Evolutionary conservation across 2,888 invertebrate genomes (phyloP).

Genomic region (Drosophila acutilabella): DNA sequence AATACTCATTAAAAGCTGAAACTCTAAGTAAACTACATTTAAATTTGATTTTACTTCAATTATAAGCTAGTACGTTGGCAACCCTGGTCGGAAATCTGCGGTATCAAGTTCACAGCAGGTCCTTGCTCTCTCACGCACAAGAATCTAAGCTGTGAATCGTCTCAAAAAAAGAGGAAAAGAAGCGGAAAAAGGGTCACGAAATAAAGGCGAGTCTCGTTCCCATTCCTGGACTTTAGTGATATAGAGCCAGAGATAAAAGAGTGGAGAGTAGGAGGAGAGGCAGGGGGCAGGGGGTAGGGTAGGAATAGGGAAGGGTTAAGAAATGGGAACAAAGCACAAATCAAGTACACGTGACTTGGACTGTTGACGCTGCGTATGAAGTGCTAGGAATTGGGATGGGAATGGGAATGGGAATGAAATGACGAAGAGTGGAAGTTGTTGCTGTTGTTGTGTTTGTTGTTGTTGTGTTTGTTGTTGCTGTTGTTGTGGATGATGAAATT

Average conservation of each 20-base stretch:
- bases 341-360: slow-evolving; percentile 78
- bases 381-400: slow-evolving; percentile 20
- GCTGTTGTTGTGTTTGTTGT: not conserved
- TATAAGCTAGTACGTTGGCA: slow-evolving; percentile 17
- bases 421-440: not conserved
- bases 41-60: not conserved
- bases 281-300: not conserved
- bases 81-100: slow-evolving; percentile 26
- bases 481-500: slow-evolving; percentile 72
- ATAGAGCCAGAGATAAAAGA: slow-evolving; percentile 71
- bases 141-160: slow-evolving; percentile 42
- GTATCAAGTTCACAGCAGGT: slow-evolving; percentile 74
- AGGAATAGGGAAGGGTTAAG: slow-evolving; percentile 9
- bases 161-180: not conserved
- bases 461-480: not conserved
- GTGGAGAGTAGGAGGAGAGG: slow-evolving; percentile 18
- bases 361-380: slow-evolving; percentile 53
- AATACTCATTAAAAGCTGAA: not conserved
- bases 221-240: slow-evolving; percentile 46
- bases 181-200: slow-evolving; percentile 54
- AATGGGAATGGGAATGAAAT: not conserved
- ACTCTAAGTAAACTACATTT: not conserved
- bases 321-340: slow-evolving; percentile 69
- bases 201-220: slow-evolving; percentile 53
- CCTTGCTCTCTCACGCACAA: slow-evolving; percentile 67